phyloP scores from a whole-genome alignment of 2,113 vertebrate genomes.

The Zosterops lateralis region DNA sequence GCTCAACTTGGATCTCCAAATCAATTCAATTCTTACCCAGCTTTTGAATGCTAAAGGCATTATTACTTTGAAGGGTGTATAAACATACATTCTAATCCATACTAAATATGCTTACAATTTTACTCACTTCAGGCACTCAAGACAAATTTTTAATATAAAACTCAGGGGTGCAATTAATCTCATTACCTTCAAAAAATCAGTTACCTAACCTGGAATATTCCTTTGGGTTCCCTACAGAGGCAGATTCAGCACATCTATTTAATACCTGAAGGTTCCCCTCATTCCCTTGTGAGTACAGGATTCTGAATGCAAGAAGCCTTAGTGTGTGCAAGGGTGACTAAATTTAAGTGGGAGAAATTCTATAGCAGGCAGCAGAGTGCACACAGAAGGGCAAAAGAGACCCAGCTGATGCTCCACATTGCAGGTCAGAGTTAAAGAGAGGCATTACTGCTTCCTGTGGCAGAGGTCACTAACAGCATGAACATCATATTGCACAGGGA shows the following conservation, averaged over 20 bases:
- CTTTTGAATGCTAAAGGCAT: background rate
- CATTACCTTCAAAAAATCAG: background rate
- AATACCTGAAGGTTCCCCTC: background rate
- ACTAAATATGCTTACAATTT: background rate
- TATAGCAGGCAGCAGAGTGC: background rate
- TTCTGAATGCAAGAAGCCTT: background rate
- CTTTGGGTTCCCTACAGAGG: background rate
- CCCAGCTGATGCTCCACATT: rapidly evolving
- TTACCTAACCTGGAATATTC: background rate
- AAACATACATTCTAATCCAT: background rate
- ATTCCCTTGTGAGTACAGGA: background rate
- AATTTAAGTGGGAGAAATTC: background rate
- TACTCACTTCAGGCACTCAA: background rate
- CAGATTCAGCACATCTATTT: background rate
- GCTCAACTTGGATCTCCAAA: background rate
- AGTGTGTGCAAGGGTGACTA: background rate
- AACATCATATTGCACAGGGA: background rate
- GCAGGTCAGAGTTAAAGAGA: background rate
- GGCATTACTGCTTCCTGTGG: background rate
- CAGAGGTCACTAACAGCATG: background rate
- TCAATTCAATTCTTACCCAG: background rate
- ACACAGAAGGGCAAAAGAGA: background rate
- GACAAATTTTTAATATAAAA: background rate
- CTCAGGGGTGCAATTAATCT: background rate
- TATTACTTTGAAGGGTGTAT: background rate